Evolutionary conservation across 2,797 vertebrate genomes (phyloP).

Genomic region (Poeciliopsis gracilis): DNA sequence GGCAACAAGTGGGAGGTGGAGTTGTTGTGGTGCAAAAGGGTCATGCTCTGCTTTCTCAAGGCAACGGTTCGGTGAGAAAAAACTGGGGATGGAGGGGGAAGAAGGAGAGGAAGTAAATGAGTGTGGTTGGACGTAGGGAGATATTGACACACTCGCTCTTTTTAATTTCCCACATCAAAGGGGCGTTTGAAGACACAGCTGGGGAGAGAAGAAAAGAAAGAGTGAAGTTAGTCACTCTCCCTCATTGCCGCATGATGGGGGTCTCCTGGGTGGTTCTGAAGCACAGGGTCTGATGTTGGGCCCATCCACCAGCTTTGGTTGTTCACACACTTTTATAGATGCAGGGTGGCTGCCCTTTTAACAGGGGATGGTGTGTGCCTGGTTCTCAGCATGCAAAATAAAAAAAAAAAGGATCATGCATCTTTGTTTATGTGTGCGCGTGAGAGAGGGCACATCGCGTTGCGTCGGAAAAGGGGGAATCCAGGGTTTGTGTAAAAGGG

Average conservation of each 20-base stretch:
- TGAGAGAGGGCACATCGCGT: conserved; percentile 35
- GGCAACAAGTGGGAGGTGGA: conserved; percentile 62
- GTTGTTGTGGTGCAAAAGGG: conserved; percentile 68
- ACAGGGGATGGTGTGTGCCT: conserved; percentile 24
- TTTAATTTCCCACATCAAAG: conserved; percentile 88
- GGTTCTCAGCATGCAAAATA: conserved; percentile 46
- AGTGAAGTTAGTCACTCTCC: conserved; percentile 88
- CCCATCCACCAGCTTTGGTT: conserved; percentile 56
- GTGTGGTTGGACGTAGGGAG: conserved; percentile 79
- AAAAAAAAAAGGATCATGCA: conserved; percentile 29
- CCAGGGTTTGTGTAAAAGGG: conserved; percentile 79
- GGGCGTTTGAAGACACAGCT: conserved; percentile 87
- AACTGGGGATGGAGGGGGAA: conserved; percentile 55
- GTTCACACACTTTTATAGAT: conserved; percentile 51
- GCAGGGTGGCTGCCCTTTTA: conserved; percentile 53
- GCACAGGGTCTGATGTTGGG: conserved; percentile 55
- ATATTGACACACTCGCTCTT: conserved; percentile 87
- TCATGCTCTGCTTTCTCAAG: conserved; percentile 73
- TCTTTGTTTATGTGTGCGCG: conserved; percentile 61
- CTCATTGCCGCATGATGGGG: conserved; percentile 80
- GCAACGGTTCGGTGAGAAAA: conserved; percentile 65
- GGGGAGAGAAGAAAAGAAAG: conserved; percentile 87
- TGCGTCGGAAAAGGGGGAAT: conserved; percentile 79
- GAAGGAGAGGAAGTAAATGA: conserved; percentile 78
- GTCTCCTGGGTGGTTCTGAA: conserved; percentile 83